phyloP scores from a whole-genome alignment of 2,797 vertebrate genomes.

The Ceryle rudis region DNA sequence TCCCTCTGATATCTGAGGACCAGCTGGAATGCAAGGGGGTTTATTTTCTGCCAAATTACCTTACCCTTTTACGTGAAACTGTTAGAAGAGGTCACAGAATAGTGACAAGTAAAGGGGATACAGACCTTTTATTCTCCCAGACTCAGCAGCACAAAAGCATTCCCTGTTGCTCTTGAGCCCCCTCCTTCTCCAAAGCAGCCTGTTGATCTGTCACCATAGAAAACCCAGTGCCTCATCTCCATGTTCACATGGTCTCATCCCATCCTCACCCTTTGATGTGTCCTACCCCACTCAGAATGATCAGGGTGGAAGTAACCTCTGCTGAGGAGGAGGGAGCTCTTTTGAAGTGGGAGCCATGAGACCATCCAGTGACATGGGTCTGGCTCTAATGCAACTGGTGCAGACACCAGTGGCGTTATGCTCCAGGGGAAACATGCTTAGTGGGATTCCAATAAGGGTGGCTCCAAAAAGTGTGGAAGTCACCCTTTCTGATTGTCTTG shows the following conservation, averaged over 20 bases:
- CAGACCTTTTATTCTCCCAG: not conserved
- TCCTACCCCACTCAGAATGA: not conserved
- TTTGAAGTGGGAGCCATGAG: not conserved
- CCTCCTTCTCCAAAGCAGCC: not conserved
- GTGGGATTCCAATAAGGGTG: not conserved
- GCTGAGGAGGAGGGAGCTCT: not conserved
- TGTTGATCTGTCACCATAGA: not conserved
- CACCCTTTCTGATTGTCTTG: not conserved
- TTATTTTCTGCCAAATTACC: too few species aligned
- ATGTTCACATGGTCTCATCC: not conserved
- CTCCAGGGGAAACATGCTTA: not conserved
- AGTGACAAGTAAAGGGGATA: not conserved
- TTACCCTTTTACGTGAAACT: too few species aligned
- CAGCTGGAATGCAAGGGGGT: too few species aligned
- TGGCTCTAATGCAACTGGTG: not conserved
- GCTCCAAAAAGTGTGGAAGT: not conserved
- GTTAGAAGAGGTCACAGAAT: not conserved
- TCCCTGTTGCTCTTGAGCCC: not conserved
- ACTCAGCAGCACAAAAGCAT: not conserved
- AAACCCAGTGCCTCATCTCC: accelerated
- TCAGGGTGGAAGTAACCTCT: not conserved
- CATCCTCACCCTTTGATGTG: accelerated
- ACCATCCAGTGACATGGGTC: not conserved
- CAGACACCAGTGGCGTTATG: not conserved
- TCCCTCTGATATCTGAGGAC: too few species aligned